phyloP scores from a whole-genome alignment of 1,140 invertebrate genomes.

The Tribolium castaneum region DNA sequence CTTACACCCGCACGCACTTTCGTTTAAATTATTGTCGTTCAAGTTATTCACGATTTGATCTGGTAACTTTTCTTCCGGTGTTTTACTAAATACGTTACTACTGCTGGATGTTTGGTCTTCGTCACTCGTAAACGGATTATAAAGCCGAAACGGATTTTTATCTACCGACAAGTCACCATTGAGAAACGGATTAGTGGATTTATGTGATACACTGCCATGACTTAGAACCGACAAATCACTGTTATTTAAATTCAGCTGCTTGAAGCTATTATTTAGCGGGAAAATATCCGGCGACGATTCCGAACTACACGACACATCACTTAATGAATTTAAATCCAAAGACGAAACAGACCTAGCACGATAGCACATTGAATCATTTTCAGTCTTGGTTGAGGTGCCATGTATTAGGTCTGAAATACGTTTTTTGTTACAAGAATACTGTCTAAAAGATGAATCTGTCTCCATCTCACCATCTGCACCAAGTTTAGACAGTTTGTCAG shows the following conservation, averaged over 20 bases:
- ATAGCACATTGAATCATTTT: background rate
- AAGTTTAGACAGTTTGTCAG: background rate
- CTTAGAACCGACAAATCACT: background rate
- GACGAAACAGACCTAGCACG: too few relatives aligned
- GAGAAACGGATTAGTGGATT: background rate
- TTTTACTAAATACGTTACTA: background rate
- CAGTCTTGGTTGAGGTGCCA: background rate
- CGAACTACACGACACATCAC: too few relatives aligned
- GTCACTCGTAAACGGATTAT: background rate
- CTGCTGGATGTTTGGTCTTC: background rate
- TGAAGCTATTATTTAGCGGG: background rate
- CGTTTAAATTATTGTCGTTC: background rate
- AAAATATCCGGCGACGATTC: too few relatives aligned
- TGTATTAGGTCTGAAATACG: slow-evolving; percentile 14
- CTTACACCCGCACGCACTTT: background rate
- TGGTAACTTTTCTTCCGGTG: background rate
- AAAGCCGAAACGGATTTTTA: background rate
- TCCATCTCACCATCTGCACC: background rate
- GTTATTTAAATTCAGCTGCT: background rate
- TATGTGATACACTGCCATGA: background rate
- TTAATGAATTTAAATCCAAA: too few relatives aligned
- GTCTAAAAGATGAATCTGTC: background rate
- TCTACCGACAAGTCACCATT: too few relatives aligned
- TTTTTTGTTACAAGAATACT: slow-evolving; percentile 19
- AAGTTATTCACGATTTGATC: background rate